Evolutionary conservation across 1,140 invertebrate genomes (phyloP).

Genomic region (Lanistes nyassanus): DNA sequence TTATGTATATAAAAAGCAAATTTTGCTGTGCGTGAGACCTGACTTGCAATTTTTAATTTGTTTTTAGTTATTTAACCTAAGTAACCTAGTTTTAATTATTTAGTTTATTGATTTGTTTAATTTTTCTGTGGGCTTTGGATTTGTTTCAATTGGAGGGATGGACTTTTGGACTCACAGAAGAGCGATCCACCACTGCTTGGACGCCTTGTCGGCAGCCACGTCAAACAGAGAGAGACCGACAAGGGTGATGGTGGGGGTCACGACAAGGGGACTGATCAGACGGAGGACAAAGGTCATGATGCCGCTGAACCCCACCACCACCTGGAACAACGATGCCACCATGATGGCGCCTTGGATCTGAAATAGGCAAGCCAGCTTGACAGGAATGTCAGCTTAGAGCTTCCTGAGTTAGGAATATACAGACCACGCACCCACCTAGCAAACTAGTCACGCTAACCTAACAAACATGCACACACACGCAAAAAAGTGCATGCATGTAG

Average conservation of each 20-base stretch:
- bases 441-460: background rate
- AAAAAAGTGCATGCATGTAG: background rate
- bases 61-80: no score
- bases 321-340: slow-evolving; percentile 46
- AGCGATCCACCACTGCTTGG: slow-evolving; percentile 25
- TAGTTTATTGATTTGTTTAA: no score
- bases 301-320: slow-evolving; percentile 67
- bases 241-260: slow-evolving; percentile 81
- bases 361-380: background rate
- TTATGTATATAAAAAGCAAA: no score
- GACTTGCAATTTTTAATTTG: no score
- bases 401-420: background rate
- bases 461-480: background rate
- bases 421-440: background rate
- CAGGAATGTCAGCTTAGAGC: no score
- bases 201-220: slow-evolving; percentile 15
- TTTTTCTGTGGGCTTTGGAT: no score
- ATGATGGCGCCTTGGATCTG: slow-evolving; percentile 55
- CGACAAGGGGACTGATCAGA: slow-evolving; percentile 82
- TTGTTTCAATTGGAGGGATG: no score
- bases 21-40: no score
- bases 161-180: slow-evolving; percentile 24
- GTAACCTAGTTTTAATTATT: no score
- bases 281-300: slow-evolving; percentile 77
- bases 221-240: slow-evolving; percentile 81